Conservation (phyloP, 2,113 vertebrate genomes). For the Lipotes vexillifer region DNA sequence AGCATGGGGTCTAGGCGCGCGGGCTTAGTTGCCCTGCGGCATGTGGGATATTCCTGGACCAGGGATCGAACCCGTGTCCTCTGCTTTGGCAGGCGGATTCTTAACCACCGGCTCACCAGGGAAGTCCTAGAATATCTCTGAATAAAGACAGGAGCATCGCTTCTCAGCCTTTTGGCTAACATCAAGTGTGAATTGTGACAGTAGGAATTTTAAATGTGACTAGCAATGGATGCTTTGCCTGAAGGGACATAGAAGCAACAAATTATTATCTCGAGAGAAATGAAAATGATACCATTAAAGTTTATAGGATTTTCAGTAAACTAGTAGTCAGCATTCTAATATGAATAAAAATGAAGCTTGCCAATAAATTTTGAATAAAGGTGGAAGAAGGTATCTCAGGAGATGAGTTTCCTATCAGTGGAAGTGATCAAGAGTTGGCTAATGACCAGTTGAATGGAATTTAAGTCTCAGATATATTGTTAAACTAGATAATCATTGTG, state of each 20-base stretch:
- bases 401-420: not conserved
- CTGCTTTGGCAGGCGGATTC: no score
- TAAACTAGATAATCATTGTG: not conserved
- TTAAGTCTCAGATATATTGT: not conserved
- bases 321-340: not conserved
- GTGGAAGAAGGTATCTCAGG: not conserved
- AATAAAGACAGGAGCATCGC: not conserved
- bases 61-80: no score
- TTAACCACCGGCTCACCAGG: no score
- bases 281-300: not conserved
- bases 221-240: not conserved
- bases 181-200: not conserved
- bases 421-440: not conserved
- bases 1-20: no score
- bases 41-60: no score
- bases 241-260: not conserved
- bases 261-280: not conserved
- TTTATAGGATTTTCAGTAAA: not conserved
- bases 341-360: not conserved
- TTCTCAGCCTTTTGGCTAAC: not conserved
- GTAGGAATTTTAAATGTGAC: not conserved
- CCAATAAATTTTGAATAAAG: not conserved
- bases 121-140: not conserved
- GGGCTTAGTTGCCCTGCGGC: no score
- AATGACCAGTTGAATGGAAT: not conserved